These are phyloP conservation scores for Butorides virescens DNA, from an alignment of 2,113 vertebrate species.

Conservation along the genomic window DNA sequence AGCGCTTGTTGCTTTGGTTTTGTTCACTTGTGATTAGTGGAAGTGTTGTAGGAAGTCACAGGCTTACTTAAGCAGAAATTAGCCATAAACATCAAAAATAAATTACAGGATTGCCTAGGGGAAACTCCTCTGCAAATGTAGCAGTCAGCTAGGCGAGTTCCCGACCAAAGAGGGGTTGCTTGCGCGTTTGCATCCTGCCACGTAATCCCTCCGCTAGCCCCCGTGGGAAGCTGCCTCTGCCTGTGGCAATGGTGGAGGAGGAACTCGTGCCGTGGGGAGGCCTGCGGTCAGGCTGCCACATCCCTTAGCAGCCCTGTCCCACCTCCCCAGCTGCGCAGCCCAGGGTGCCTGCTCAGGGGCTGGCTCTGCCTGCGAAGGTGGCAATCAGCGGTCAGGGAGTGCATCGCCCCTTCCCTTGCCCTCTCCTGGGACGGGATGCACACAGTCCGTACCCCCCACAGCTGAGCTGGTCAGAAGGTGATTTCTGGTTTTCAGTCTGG, in stretches of 20 bases:
- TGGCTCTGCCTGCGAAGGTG: accelerated
- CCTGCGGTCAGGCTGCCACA: not conserved
- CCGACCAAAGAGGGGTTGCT: not conserved
- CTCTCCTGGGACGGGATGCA: not conserved
- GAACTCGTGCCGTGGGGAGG: accelerated
- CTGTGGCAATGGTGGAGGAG: not conserved
- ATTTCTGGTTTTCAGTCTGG: not conserved
- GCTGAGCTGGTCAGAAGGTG: not conserved
- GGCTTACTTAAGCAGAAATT: constrained; percentile 6
- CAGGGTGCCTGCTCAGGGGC: not conserved
- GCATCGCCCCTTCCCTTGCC: not conserved
- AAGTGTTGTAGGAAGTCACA: not conserved
- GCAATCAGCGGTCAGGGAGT: not conserved
- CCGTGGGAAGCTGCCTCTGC: not conserved
- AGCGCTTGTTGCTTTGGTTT: not conserved
- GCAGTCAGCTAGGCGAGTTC: not conserved
- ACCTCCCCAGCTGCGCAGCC: not conserved
- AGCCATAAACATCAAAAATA: not conserved
- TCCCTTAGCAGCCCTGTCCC: not conserved
- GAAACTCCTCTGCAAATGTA: not conserved
- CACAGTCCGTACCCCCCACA: not conserved
- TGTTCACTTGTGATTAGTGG: not conserved
- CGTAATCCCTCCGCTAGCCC: not conserved
- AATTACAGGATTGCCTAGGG: not conserved
- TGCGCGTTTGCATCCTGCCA: not conserved